Evolutionary conservation across 2,888 invertebrate species (phyloP), one percentile per base, ranked within the genome.

Genomic region (Bruchidius siliquastri): DNA sequence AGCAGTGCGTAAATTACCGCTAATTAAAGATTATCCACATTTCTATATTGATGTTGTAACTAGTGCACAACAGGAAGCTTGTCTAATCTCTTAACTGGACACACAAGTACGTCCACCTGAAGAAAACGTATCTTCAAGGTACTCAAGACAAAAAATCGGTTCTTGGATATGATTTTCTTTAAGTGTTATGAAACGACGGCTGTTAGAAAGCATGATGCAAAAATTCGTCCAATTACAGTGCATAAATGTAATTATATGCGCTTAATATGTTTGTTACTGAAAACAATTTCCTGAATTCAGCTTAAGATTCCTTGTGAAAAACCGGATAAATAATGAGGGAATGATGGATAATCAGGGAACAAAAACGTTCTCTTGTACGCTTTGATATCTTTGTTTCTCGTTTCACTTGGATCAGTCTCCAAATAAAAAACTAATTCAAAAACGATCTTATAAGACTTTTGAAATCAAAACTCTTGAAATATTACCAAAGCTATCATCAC

Each of bases 181-280:
- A 21, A 20, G 71, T 32, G 49, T 71, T n/a, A 71, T 71, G 30
- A 26, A 71, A 30, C 71, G 71, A 26, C 20, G 22, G 71, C 49
- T 22, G n/a, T 71, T 71, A 71, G 32, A 2, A 10, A 20, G 20
- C 21, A 26, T 20, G 21, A 49, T 1, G 26, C 32, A 71, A 71
- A 71, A 71, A 71, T 49, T 71, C 32, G 32, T 30, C 30, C 71
- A 71, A 71, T 71, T 71, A 70, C 20, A 8, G 70, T 4, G 22
- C 21, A 30, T 20, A 26, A 49, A 49, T 49, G 13, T 49, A 49
- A 49, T 49, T 49, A 49, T 13, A 49, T 49, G 3, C 18, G 49
- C 49, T 49, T 49, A 49, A 49, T 49, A 49, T 49, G 13, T 49
- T 49, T 49, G 49, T 13, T 49, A 49, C 49, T 49, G 18, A 49